Percentiles rank a stretch among this genome's conserved stretches.
phyloP scores from a whole-genome alignment of 2,797 vertebrate species.

The Gallinago solitaria region DNA sequence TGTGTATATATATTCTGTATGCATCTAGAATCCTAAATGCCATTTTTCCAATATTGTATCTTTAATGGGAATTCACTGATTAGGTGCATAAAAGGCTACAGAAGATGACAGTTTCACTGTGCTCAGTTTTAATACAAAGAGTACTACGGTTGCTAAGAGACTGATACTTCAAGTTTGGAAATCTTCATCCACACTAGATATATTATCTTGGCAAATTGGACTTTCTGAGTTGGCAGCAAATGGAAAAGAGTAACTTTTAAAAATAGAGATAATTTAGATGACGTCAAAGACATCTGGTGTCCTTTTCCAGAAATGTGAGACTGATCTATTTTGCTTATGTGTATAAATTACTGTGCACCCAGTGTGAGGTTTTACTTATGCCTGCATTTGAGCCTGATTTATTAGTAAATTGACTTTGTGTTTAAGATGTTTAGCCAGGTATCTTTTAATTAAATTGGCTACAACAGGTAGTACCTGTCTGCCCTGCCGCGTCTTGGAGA shows the following conservation, averaged over 20 bases:
- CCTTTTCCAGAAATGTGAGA: slow-evolving; percentile 72
- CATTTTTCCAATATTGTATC: not conserved
- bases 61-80: slow-evolving; percentile 40
- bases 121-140: slow-evolving; percentile 61
- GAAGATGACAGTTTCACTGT: slow-evolving; percentile 21
- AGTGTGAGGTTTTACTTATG: not conserved
- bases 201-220: slow-evolving; percentile 57
- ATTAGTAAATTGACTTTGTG: not conserved
- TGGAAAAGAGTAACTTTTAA: slow-evolving; percentile 64
- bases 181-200: slow-evolving; percentile 50
- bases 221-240: slow-evolving; percentile 65
- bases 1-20: not conserved
- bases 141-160: slow-evolving; percentile 75
- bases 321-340: slow-evolving; percentile 68
- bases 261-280: slow-evolving; percentile 74
- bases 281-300: slow-evolving; percentile 79
- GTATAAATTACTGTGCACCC: slow-evolving; percentile 40
- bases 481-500: not conserved
- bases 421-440: not conserved
- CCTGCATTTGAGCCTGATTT: not conserved
- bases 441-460: too few species aligned
- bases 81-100: slow-evolving; percentile 27
- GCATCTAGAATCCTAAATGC: not conserved
- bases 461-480: not conserved
- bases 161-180: slow-evolving; percentile 61